Conservation (phyloP, 2,888 invertebrate species). For the Ferdinandea cuprea region DNA sequence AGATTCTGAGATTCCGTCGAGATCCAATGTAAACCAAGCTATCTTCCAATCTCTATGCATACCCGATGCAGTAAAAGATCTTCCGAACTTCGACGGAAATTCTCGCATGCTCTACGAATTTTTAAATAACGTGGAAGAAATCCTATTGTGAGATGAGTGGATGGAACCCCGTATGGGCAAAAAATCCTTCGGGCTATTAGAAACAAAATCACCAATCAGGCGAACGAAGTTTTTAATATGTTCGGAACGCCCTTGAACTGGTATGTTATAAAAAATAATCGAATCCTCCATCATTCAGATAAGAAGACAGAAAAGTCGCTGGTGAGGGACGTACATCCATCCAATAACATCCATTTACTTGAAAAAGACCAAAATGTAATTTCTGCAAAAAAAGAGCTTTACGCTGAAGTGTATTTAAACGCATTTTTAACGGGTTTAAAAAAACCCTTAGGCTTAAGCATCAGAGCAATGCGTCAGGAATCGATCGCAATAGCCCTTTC, state of each 20-base stretch:
- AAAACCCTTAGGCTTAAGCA: constrained; percentile 67
- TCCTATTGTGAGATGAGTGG: constrained; percentile 11
- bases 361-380: constrained; percentile 60
- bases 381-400: constrained; percentile 45
- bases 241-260: too few species aligned
- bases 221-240: too few species aligned
- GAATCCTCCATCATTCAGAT: too few species aligned
- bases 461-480: constrained; percentile 66
- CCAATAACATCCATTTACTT: constrained; percentile 48
- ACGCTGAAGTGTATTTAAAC: constrained; percentile 68
- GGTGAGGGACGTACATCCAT: too few species aligned
- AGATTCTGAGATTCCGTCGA: background rate
- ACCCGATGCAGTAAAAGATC: constrained; percentile 57
- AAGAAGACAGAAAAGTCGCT: too few species aligned
- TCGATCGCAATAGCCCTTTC: constrained; percentile 58
- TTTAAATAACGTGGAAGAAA: constrained; percentile 45
- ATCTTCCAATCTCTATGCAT: background rate
- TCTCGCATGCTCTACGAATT: constrained; percentile 1
- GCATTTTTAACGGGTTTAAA: constrained; percentile 63
- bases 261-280: too few species aligned
- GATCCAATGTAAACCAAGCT: background rate
- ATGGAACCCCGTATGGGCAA: too few species aligned
- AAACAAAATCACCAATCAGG: too few species aligned
- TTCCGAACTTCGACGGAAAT: constrained; percentile 13
- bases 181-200: constrained; percentile 13